phyloP scores from a whole-genome alignment of 1,140 invertebrate species.

The Papilio polytes region DNA sequence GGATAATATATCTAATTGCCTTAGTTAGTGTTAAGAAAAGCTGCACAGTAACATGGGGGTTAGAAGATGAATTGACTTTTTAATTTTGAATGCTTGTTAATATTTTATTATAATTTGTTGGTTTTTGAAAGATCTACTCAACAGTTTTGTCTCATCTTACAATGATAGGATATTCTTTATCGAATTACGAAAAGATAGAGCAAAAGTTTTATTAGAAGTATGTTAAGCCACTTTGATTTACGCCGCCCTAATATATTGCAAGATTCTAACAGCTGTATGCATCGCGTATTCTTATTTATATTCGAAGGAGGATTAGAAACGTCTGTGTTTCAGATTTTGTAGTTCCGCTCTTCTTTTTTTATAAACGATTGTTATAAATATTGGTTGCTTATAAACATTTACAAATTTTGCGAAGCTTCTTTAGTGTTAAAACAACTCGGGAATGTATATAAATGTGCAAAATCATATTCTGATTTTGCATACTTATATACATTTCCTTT shows the following conservation, averaged over 20 bases:
- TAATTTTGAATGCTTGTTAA: constrained; percentile 30
- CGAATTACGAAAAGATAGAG: not conserved
- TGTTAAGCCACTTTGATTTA: constrained; percentile 34
- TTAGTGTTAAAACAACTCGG: too few species aligned
- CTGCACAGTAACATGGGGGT: constrained; percentile 59
- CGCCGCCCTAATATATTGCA: constrained; percentile 33
- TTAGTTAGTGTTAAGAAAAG: constrained; percentile 49
- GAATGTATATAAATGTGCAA: not conserved
- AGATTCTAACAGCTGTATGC: constrained; percentile 37
- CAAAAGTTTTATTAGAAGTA: constrained; percentile 16
- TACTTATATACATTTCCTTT: too few species aligned
- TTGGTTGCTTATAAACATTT: not conserved
- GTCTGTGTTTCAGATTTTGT: not conserved
- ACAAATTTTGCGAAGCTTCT: too few species aligned
- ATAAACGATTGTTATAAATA: not conserved
- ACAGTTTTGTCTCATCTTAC: not conserved
- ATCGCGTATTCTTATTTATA: constrained; percentile 11
- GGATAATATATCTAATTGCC: constrained; percentile 67
- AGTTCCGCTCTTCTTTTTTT: not conserved
- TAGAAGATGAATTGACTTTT: constrained; percentile 55
- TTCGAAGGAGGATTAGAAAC: not conserved
- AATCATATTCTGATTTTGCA: too few species aligned
- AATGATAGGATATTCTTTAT: not conserved
- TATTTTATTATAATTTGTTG: not conserved
- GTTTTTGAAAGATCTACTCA: not conserved